Evolutionary conservation across 1,140 invertebrate genomes (phyloP).

Genomic region (Drosophila sp.): DNA sequence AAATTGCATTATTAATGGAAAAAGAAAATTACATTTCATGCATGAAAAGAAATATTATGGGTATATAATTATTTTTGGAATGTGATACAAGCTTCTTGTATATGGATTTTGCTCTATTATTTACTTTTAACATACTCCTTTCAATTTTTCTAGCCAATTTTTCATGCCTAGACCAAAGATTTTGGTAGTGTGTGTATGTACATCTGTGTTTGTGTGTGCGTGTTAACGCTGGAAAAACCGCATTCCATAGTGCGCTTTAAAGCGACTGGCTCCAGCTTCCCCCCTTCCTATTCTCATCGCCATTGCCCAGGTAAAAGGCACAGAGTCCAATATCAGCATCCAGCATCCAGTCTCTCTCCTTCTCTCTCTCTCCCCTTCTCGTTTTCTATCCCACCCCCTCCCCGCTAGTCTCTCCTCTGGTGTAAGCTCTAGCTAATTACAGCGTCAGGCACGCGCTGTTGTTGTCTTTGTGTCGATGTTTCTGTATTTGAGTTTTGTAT

Average conservation of each 20-base stretch:
- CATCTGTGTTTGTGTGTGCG: conserved; percentile 38
- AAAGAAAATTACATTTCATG: too few relatives aligned
- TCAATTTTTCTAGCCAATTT: conserved; percentile 1
- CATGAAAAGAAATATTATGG: too few relatives aligned
- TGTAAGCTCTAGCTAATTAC: conserved; percentile 72
- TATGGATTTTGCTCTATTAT: not conserved
- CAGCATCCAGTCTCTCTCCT: conserved; percentile 57
- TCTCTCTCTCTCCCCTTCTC: not conserved
- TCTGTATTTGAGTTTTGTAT: conserved; percentile 4
- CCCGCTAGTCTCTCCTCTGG: not conserved
- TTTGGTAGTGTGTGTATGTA: conserved; percentile 13
- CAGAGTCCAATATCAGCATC: conserved; percentile 34
- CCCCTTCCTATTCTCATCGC: not conserved
- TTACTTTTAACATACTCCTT: not conserved
- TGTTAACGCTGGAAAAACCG: conserved; percentile 71
- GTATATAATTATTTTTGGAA: conserved; percentile 2
- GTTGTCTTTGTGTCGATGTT: conserved; percentile 4
- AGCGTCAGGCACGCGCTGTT: conserved; percentile 72
- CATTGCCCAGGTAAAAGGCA: conserved; percentile 15
- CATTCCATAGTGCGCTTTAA: conserved; percentile 75
- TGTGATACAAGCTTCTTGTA: not conserved
- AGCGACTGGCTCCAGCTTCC: conserved; percentile 14
- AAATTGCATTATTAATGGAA: too few relatives aligned
- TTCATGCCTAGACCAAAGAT: conserved; percentile 1
- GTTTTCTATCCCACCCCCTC: not conserved